Evolutionary conservation across 2,888 invertebrate species (phyloP).

Genomic region (Patella ulyssiponensis): DNA sequence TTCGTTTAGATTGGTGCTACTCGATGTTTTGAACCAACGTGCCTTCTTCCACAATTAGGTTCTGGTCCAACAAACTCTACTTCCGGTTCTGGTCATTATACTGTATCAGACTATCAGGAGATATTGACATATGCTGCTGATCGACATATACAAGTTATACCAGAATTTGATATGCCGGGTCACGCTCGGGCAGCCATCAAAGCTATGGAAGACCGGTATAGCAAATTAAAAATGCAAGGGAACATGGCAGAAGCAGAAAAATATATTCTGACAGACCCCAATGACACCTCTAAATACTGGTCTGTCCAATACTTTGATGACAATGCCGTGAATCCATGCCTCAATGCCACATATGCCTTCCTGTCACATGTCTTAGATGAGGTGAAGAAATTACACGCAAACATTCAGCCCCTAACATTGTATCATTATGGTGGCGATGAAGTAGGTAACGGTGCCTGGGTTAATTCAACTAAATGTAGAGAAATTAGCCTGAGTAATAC

Average conservation of each 20-base stretch:
- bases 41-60: slow-evolving; percentile 44
- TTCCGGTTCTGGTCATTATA: slow-evolving; percentile 41
- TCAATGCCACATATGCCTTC: slow-evolving; percentile 46
- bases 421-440: slow-evolving; percentile 70
- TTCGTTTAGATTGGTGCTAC: slow-evolving; percentile 39
- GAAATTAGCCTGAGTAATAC: slow-evolving; percentile 31
- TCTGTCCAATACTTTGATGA: slow-evolving; percentile 39
- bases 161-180: slow-evolving; percentile 57
- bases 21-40: slow-evolving; percentile 43
- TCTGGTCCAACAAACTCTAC: slow-evolving; percentile 33
- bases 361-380: slow-evolving; percentile 52
- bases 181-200: slow-evolving; percentile 54
- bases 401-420: slow-evolving; percentile 51
- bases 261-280: slow-evolving; percentile 32
- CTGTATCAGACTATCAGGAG: slow-evolving; percentile 29
- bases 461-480: slow-evolving; percentile 57
- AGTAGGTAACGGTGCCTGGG: slow-evolving; percentile 61
- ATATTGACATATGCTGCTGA: slow-evolving; percentile 35
- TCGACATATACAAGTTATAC: slow-evolving; percentile 50
- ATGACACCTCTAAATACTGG: slow-evolving; percentile 33
- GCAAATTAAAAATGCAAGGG: not conserved
- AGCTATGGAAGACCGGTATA: slow-evolving; percentile 36
- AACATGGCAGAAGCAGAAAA: slow-evolving; percentile 16
- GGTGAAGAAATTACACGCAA: slow-evolving; percentile 49
- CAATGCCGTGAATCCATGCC: slow-evolving; percentile 44